Evolutionary conservation across 2,113 vertebrate genomes (phyloP), one percentile per base, ranked within the genome.

Genomic region (Phycodurus eques): DNA sequence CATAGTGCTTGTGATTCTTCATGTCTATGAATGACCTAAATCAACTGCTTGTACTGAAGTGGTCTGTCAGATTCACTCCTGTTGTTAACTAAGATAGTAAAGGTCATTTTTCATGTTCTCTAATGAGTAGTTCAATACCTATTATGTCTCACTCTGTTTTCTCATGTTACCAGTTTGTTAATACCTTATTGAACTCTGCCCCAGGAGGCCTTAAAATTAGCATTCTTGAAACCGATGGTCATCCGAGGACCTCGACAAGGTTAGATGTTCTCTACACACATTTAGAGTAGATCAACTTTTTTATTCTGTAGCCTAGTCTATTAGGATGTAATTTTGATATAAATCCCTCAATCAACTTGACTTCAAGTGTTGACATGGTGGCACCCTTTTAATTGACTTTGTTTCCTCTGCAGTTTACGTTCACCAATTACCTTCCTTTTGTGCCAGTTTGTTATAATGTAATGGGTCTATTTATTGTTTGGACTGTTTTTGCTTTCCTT

Each of bases 191-290:
- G 47, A 70, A 62, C 69, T 83, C 53, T 70, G n/a, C 74, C 77
- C 63, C 39, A 35, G 14, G 68, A 77, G 82, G 67, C 44, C 46
- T 66, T 80, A 68, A 82, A 80, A 72, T 82, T 43, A 75, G 67
- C 67, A 73, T 72, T 47, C 74, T 73, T 80, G 67, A 76, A 80
- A 73, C 73, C 82, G 74, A 88, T 88, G 82, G 76, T 83, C 87
- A 83, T 63, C 83, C 85, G 73, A 86, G 89, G 85, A 57, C 19
- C 54, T 57, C n/a, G 54, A 27, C 22, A 13, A n/a, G 54, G n/a
- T 57, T 4, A 9, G 53, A 22, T 22, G 54, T 57, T 27, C 9
- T 27, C 22, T 11, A 27, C 22, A 57, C 54, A 57, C 22, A 9
- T 10, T 51, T 51, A 51, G 49, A 39, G 35, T 17, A 51, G 49